Percentiles rank a stretch among this genome's conserved stretches.
Evolutionary conservation across 2,113 vertebrate genomes (phyloP).

Genomic region (Channa argus): DNA sequence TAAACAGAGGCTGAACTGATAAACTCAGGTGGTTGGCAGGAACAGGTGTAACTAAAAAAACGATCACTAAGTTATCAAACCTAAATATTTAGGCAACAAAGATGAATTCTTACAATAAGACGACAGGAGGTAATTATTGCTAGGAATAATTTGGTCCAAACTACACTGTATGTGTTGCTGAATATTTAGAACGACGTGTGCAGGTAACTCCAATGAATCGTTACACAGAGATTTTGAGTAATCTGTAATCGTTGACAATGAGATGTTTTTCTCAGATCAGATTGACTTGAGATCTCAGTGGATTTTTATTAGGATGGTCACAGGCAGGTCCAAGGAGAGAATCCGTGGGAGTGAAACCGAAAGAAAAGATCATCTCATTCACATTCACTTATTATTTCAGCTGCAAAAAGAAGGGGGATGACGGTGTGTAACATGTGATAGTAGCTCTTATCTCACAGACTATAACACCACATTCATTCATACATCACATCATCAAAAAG

Average conservation of each 20-base stretch:
- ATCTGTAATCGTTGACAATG: no score
- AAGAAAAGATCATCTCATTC: constrained; percentile 7
- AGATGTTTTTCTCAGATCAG: constrained; percentile 1
- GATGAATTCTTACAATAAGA: not conserved
- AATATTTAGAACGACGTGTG: no score
- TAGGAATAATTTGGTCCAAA: no score
- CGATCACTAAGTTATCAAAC: not conserved
- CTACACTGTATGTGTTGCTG: no score
- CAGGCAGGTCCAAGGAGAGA: constrained; percentile 4
- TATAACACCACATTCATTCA: constrained; percentile 22
- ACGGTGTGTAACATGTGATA: not conserved
- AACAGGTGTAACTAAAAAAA: not conserved
- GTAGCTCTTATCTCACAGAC: constrained; percentile 18
- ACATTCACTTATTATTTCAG: not conserved
- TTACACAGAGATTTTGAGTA: no score
- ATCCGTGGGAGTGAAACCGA: constrained; percentile 17
- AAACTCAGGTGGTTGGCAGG: not conserved
- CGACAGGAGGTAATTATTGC: no score
- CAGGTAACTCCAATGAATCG: no score
- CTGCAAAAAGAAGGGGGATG: no score
- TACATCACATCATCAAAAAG: not conserved
- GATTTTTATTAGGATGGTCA: constrained; percentile 45
- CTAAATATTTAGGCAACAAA: not conserved
- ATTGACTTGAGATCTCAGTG: constrained; percentile 38
- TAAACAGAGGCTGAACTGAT: no score